Percentiles rank a stretch among this genome's conserved stretches.
Evolutionary conservation across 2,888 invertebrate species (phyloP).

Genomic region (Acanthacorydalis orientalis): DNA sequence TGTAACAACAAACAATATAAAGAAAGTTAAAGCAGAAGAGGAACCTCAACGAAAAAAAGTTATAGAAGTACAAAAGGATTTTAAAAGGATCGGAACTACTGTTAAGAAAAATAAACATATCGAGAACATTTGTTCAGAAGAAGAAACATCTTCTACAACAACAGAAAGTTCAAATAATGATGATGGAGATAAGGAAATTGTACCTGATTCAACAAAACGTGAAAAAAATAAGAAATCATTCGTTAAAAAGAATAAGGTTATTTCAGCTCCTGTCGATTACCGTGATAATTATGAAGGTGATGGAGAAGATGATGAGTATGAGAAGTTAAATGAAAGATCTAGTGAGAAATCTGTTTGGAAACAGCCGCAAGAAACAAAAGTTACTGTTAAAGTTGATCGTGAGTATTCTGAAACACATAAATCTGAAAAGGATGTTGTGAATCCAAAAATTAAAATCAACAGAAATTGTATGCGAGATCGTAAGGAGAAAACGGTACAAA

Average conservation of each 20-base stretch:
- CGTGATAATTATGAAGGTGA: conserved; percentile 30
- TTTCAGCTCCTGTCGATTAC: conserved; percentile 21
- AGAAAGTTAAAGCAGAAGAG: conserved; percentile 17
- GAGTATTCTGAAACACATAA: conserved; percentile 9
- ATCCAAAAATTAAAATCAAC: not conserved
- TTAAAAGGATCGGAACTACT: conserved; percentile 11
- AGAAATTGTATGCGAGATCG: conserved; percentile 14
- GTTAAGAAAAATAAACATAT: conserved; percentile 15
- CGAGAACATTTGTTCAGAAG: conserved; percentile 29
- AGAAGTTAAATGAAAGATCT: conserved; percentile 10
- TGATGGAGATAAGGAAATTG: conserved; percentile 26
- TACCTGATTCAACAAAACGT: conserved; percentile 6
- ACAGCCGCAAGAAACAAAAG: conserved; percentile 1
- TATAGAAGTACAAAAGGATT: conserved; percentile 12
- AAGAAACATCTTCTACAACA: conserved; percentile 53
- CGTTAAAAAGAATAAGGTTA: conserved; percentile 12
- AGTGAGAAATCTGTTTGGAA: conserved; percentile 13
- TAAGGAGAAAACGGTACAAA: conserved; percentile 17
- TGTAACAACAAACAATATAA: conserved; percentile 10
- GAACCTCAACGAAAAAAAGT: conserved; percentile 18
- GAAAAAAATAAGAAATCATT: conserved; percentile 18
- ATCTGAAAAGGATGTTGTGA: conserved; percentile 13
- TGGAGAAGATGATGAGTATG: conserved; percentile 27
- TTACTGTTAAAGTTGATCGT: conserved; percentile 3
- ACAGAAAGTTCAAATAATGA: conserved; percentile 51